Evolutionary conservation across 2,113 vertebrate species (phyloP).

Genomic region (Asarcornis scutulata): DNA sequence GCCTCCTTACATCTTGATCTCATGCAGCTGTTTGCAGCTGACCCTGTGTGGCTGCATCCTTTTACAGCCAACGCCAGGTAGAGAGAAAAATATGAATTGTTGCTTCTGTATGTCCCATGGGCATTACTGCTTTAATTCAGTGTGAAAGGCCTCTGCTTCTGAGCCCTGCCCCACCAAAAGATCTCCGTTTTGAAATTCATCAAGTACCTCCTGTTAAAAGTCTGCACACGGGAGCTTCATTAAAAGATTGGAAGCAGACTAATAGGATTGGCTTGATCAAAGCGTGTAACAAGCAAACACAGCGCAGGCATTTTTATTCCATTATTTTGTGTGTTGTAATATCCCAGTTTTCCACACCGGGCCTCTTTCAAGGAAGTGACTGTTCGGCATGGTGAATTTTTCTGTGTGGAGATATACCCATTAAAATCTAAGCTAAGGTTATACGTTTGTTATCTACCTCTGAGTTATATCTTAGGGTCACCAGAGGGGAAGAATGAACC

Average conservation of each 20-base stretch:
- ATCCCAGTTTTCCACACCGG: background rate
- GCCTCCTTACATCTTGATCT: accelerated
- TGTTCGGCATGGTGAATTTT: background rate
- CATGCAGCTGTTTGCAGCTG: background rate
- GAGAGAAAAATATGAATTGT: background rate
- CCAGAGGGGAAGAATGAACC: background rate
- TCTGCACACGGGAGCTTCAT: background rate
- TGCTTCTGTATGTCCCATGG: background rate
- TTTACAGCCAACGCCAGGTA: background rate
- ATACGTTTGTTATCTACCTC: background rate
- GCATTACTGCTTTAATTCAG: background rate
- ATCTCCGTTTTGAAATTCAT: background rate
- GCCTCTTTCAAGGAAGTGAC: background rate
- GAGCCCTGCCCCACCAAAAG: background rate
- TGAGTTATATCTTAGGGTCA: background rate
- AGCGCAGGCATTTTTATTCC: background rate
- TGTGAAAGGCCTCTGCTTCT: background rate
- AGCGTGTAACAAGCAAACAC: background rate
- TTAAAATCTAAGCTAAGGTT: background rate
- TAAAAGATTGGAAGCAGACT: background rate
- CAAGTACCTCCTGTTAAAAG: background rate
- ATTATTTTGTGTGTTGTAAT: background rate
- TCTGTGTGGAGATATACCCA: background rate
- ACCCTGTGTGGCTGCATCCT: background rate
- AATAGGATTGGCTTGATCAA: conserved; percentile 3